Percentiles rank a stretch among this genome's conserved stretches.
These are phyloP conservation scores for Huso huso DNA, from an alignment of 2,797 vertebrate genomes.

Conservation along the genomic window DNA sequence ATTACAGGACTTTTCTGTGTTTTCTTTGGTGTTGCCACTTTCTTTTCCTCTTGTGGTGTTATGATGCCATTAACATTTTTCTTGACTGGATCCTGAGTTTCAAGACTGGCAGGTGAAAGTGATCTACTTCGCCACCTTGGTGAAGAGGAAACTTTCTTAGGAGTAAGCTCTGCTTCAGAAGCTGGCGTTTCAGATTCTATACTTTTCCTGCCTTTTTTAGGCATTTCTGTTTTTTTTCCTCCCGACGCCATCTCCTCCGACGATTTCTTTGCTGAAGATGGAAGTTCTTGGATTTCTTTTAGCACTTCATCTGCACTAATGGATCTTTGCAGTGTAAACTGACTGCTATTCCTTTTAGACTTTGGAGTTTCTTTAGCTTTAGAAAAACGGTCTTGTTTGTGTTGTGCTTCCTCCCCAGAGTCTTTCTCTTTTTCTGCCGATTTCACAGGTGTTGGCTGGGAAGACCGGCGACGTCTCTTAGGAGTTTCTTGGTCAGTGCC, in stretches of 20 bases:
- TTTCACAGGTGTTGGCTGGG: slow-evolving; percentile 9
- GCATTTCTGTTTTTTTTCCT: slow-evolving; percentile 30
- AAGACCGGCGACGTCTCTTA: slow-evolving; percentile 9
- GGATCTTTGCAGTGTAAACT: slow-evolving; percentile 33
- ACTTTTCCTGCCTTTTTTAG: slow-evolving; percentile 38
- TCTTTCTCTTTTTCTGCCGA: not conserved
- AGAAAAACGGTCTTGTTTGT: not conserved
- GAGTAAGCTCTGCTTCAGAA: slow-evolving; percentile 10
- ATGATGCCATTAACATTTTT: not conserved
- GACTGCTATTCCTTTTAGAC: slow-evolving; percentile 25
- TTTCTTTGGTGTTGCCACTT: not conserved
- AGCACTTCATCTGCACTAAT: slow-evolving; percentile 34
- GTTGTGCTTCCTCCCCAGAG: not conserved
- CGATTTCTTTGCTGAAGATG: slow-evolving; percentile 17
- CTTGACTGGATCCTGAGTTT: not conserved
- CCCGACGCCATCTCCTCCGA: slow-evolving; percentile 5
- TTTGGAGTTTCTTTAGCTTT: slow-evolving; percentile 6
- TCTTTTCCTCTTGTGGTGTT: not conserved
- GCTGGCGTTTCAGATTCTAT: slow-evolving; percentile 14
- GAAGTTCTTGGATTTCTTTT: slow-evolving; percentile 31
- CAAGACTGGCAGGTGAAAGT: not conserved
- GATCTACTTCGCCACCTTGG: not conserved
- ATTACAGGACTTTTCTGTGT: too few relatives aligned
- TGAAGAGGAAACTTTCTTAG: slow-evolving; percentile 8
- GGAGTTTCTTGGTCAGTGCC: slow-evolving; percentile 9